phyloP scores from a whole-genome alignment of 2,888 invertebrate genomes.

The Philaethria dido region DNA sequence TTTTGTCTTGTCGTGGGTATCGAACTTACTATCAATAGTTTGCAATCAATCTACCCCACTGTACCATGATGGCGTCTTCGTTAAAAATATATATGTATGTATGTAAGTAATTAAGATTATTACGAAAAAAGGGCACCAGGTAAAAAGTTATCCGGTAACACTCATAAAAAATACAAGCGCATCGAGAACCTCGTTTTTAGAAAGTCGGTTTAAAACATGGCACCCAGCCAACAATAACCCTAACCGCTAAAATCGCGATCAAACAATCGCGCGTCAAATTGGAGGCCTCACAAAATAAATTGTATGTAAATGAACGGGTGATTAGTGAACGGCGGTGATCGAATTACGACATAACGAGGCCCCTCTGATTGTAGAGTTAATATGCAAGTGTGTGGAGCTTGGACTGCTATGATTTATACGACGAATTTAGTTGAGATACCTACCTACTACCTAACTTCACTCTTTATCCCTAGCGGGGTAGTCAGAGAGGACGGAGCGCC shows the following conservation, averaged over 20 bases:
- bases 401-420: conserved; percentile 6
- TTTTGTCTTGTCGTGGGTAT: no score
- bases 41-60: no score
- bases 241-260: conserved; percentile 53
- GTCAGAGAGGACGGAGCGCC: no score
- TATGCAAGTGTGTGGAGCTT: conserved; percentile 21
- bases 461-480: no score
- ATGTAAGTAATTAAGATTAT: no score
- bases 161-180: no score
- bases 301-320: conserved; percentile 66
- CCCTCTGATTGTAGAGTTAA: conserved; percentile 53
- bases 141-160: no score
- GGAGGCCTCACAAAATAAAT: conserved; percentile 57
- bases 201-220: conserved; percentile 30
- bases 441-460: no score
- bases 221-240: conserved; percentile 29
- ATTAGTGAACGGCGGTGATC: conserved; percentile 60
- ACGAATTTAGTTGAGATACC: neutral
- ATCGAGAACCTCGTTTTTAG: conserved; percentile 3
- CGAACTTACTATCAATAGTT: no score
- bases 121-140: no score
- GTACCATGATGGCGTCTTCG: no score
- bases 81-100: no score
- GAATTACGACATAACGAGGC: conserved; percentile 64
- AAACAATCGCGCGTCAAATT: conserved; percentile 57